Evolutionary conservation across 2,113 vertebrate species (phyloP).

Genomic region (Herpailurus yagouaroundi): DNA sequence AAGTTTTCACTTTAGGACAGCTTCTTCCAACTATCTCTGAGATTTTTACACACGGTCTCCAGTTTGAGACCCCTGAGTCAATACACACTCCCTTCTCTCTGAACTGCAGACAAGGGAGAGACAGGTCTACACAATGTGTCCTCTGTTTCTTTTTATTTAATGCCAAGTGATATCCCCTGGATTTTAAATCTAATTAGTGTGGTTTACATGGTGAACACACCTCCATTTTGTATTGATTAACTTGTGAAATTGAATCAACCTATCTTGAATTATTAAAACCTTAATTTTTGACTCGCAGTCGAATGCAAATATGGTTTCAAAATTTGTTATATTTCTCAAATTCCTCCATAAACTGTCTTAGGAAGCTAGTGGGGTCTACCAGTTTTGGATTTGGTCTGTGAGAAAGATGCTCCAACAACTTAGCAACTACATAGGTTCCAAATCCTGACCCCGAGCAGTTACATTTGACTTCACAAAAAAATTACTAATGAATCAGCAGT

Average conservation of each 20-base stretch:
- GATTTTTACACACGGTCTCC: neutral
- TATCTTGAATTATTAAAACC: constrained; percentile 60
- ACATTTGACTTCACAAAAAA: constrained; percentile 23
- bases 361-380: neutral
- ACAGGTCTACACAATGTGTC: neutral
- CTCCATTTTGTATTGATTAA: constrained; percentile 44
- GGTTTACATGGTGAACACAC: neutral
- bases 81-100: neutral
- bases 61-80: neutral
- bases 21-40: neutral
- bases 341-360: constrained; percentile 5
- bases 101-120: neutral
- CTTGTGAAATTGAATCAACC: constrained; percentile 20
- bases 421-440: neutral
- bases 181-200: constrained; percentile 21
- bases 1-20: neutral
- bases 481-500: neutral
- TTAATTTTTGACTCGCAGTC: constrained; percentile 50
- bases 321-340: neutral
- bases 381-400: neutral
- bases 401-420: neutral
- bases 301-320: constrained; percentile 7
- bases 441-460: neutral
- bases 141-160: constrained; percentile 30
- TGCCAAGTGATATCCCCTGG: neutral